These are phyloP conservation scores for Muscicapa adusta DNA, from an alignment of 2,113 vertebrate genomes.

Conservation along the genomic window DNA sequence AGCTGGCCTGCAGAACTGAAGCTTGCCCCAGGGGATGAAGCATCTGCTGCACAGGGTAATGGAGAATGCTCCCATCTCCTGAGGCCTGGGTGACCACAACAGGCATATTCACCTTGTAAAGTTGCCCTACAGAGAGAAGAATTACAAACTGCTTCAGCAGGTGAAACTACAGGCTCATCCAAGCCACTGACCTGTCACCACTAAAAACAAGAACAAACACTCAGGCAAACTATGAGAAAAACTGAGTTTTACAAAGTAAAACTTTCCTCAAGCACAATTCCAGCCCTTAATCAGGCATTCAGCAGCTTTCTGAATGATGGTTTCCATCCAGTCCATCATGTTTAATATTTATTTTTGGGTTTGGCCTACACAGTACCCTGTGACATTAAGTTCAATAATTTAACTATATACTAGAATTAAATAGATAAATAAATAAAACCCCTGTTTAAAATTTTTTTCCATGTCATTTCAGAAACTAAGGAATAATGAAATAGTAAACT, in stretches of 20 bases:
- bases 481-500: not conserved
- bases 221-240: not conserved
- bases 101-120: conserved; percentile 92
- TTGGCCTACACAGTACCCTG: not conserved
- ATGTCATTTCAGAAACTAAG: not conserved
- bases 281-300: not conserved
- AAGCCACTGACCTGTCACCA: not conserved
- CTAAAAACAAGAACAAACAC: not conserved
- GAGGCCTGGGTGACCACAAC: conserved; percentile 87
- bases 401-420: not conserved
- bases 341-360: not conserved
- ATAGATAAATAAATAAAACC: not conserved
- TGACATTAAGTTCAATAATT: not conserved
- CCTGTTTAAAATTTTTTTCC: not conserved
- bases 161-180: not conserved
- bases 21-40: conserved; percentile 66
- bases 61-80: conserved; percentile 66
- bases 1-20: conserved; percentile 5
- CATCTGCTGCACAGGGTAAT: conserved; percentile 70
- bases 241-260: not conserved
- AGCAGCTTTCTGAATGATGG: not conserved
- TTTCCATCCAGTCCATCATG: not conserved
- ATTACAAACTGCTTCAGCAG: not conserved
- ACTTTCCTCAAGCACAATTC: not conserved
- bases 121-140: conserved; percentile 76